Conservation (phyloP, 2,888 invertebrate genomes). For the Oegoconia quadripuncta region DNA sequence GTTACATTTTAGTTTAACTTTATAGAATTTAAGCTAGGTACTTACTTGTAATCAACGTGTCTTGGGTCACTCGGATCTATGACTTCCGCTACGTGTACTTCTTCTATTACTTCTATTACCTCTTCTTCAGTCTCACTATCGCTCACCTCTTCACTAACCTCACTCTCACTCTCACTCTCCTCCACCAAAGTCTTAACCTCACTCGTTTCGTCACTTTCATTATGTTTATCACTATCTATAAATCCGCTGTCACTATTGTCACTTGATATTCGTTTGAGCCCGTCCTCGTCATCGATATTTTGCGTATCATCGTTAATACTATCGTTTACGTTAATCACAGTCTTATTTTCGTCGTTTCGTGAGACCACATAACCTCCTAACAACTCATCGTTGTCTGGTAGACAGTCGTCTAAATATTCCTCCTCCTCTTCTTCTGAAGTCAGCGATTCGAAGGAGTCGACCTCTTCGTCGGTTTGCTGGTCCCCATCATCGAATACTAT, state of each 20-base stretch:
- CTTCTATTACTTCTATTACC: conserved; percentile 39
- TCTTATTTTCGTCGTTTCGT: conserved; percentile 46
- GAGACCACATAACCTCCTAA: conserved; percentile 42
- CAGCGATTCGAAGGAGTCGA: conserved; percentile 64
- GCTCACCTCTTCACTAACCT: too few species aligned
- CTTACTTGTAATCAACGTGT: conserved; percentile 10
- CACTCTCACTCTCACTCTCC: conserved; percentile 29
- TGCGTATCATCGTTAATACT: conserved; percentile 37
- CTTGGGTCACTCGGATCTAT: conserved; percentile 14
- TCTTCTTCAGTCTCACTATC: conserved; percentile 46
- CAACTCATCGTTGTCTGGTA: conserved; percentile 51
- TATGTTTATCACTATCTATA: conserved; percentile 56
- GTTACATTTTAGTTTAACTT: too few species aligned
- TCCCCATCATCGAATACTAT: conserved; percentile 76
- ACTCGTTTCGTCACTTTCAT: conserved; percentile 49
- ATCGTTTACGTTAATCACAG: conserved; percentile 47
- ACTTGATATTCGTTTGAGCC: conserved; percentile 56
- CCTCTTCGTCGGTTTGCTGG: conserved; percentile 67
- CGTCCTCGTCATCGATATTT: conserved; percentile 35
- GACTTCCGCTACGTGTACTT: conserved; percentile 22
- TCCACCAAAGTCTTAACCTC: conserved; percentile 31
- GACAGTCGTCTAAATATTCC: conserved; percentile 53
- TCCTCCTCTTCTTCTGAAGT: conserved; percentile 47
- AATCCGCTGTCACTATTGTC: conserved; percentile 76
- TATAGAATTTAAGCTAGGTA: too few species aligned